Evolutionary conservation across 2,888 invertebrate species (phyloP).

Genomic region (Amitus sp.): DNA sequence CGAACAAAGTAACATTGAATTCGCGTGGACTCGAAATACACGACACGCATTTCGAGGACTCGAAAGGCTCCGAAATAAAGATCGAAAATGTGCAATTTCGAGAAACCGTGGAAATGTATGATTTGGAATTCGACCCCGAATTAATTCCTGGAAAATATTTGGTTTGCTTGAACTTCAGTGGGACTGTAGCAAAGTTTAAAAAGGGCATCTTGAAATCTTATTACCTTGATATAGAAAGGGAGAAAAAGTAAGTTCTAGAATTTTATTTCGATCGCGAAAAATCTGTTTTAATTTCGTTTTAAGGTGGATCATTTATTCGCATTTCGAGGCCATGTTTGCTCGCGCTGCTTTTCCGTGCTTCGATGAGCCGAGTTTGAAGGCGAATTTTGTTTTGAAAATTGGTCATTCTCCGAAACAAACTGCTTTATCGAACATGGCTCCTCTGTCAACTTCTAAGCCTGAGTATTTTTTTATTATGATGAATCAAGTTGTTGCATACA

Average conservation of each 20-base stretch:
- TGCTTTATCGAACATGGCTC: constrained; percentile 8
- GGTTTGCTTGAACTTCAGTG: background rate
- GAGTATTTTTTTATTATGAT: background rate
- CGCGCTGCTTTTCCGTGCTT: constrained; percentile 6
- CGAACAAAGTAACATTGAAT: background rate
- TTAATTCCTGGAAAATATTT: background rate
- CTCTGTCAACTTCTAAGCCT: background rate
- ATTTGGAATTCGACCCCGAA: background rate
- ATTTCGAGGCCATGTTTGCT: constrained; percentile 8
- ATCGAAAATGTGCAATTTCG: background rate
- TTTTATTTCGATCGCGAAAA: too few relatives aligned
- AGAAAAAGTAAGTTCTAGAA: background rate
- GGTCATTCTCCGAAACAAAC: background rate
- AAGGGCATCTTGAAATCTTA: constrained; percentile 1
- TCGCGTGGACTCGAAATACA: background rate
- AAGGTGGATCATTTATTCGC: constrained; percentile 3
- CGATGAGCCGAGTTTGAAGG: constrained; percentile 8
- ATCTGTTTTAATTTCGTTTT: too few relatives aligned
- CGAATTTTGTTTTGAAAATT: background rate
- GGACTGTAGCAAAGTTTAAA: background rate
- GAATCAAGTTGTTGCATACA: background rate
- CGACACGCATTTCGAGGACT: background rate
- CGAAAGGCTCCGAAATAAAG: background rate
- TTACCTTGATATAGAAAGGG: background rate
- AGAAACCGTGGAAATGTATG: background rate